Percentiles rank a stretch among this genome's conserved stretches.
These are phyloP conservation scores for Pentalonia nigronervosa DNA, from an alignment of 1,140 invertebrate genomes.

Conservation along the genomic window DNA sequence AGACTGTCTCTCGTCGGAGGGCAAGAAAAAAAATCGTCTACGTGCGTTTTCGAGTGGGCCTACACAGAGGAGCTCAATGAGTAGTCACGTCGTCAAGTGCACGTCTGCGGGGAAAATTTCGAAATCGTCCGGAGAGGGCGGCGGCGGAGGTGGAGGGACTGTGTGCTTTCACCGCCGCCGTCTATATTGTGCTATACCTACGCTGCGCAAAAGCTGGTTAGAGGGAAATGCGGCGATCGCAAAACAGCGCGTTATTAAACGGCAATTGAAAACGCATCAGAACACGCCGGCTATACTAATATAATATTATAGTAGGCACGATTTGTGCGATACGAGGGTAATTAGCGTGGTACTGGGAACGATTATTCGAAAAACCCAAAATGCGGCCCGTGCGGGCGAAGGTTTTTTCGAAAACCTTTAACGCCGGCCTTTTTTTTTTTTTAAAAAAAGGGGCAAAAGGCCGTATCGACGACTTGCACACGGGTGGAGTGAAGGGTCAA, in stretches of 20 bases:
- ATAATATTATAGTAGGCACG: neutral
- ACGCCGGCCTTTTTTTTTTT: neutral
- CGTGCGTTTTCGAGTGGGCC: neutral
- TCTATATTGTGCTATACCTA: neutral
- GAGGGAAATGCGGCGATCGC: neutral
- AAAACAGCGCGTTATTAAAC: neutral
- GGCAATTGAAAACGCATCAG: slow-evolving; percentile 35
- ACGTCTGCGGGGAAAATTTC: slow-evolving; percentile 3
- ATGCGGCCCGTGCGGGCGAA: neutral
- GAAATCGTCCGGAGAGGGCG: neutral
- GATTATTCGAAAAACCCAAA: neutral
- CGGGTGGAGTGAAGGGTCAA: neutral
- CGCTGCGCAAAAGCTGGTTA: neutral
- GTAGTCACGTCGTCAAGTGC: neutral
- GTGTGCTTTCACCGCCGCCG: neutral
- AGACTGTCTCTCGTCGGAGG: neutral
- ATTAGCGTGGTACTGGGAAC: neutral
- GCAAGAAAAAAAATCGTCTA: slow-evolving; percentile 14
- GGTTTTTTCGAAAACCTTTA: neutral
- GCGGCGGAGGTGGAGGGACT: neutral
- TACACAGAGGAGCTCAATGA: neutral
- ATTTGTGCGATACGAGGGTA: neutral
- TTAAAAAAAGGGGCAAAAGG: neutral
- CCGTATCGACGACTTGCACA: neutral
- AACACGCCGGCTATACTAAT: too few relatives aligned